Evolutionary conservation across 30 jellyfish, hydroid and myxozoan species (phyloP), one percentile per base, ranked within the genome.

Genomic region (Chrysaora quinquecirrha): DNA sequence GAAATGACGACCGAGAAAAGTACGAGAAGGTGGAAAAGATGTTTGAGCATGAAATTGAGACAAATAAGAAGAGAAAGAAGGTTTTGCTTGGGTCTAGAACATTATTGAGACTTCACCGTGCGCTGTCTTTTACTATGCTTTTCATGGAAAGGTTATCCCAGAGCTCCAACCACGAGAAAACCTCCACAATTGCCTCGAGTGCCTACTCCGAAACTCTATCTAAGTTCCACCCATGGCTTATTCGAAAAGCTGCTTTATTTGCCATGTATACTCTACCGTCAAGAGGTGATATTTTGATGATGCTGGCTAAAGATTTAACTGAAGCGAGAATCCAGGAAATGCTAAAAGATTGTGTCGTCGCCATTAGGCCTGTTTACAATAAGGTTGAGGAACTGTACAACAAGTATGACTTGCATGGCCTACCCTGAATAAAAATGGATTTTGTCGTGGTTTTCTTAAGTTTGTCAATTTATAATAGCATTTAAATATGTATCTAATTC

Each of bases 221-320:
- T 7, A 75, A 94, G 32, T 78, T 23, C 38, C 99, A 94, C 67
- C 95, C 99, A 28, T 94, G 99, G 99, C 70, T 87, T 50, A 86
- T 94, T 16, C 83, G 99, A 24, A 94, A 94, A 63, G 97, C 97
- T 1, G 97, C 99, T 14, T 47, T 62, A 10, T 32, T 94, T 43
- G 99, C 99, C 21, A 76, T 94, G 97, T 94, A 94, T 64, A 66
- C 99, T 0, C 54, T 94, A 89, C 99, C 99, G 0, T 60, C 76
- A 28, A 86, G 94, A 14, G 88, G 91, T 1, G 94, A 87, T 43
- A 82, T 94, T 83, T 70, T 94, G 62, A 48, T 82, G 47, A 60
- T 80, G 56, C 87, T 94, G 1, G 97, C 91, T 1, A 66, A 75
- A 16, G 89, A 71, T 1, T 21, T 32, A 35, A 64, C 64, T 0